A percentile compares a stretch with the other conserved stretches of the same genome.
Conservation (phyloP, 2,888 invertebrate species). For the Aethes cnicana region DNA sequence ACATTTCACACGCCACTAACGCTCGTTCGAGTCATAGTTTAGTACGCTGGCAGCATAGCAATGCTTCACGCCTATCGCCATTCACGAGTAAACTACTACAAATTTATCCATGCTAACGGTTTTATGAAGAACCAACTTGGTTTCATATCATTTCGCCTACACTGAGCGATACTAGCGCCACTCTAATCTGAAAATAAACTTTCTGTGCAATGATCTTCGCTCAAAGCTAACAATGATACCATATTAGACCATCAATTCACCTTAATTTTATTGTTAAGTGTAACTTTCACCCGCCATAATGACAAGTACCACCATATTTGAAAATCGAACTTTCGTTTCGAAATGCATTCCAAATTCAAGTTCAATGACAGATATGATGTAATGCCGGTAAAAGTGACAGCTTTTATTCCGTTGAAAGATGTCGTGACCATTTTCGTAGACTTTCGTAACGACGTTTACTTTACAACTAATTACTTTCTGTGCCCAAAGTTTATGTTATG, state of each 20-base stretch:
- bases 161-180: conserved; percentile 1
- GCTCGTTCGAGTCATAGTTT: conserved; percentile 3
- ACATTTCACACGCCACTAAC: conserved; percentile 9
- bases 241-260: conserved; percentile 54
- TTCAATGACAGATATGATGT: conserved; percentile 53
- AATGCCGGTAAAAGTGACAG: conserved; percentile 29
- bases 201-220: conserved; percentile 12
- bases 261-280: conserved; percentile 50
- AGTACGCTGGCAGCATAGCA: conserved; percentile 19
- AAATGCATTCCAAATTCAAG: conserved; percentile 53
- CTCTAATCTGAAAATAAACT: conserved; percentile 3
- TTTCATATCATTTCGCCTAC: neutral
- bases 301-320: conserved; percentile 34
- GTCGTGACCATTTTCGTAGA: conserved; percentile 40
- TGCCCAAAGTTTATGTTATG: conserved; percentile 31
- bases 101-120: conserved; percentile 1
- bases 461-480: conserved; percentile 37
- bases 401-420: conserved; percentile 24
- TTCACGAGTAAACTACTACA: conserved; percentile 7
- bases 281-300: conserved; percentile 46
- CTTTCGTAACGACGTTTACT: conserved; percentile 25
- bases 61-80: conserved; percentile 16
- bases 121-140: neutral
- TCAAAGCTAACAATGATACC: conserved; percentile 41
- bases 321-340: conserved; percentile 38